Percentiles rank a stretch among this genome's conserved stretches.
phyloP scores from a whole-genome alignment of 1,140 invertebrate genomes.

The Pissodes strobi region DNA sequence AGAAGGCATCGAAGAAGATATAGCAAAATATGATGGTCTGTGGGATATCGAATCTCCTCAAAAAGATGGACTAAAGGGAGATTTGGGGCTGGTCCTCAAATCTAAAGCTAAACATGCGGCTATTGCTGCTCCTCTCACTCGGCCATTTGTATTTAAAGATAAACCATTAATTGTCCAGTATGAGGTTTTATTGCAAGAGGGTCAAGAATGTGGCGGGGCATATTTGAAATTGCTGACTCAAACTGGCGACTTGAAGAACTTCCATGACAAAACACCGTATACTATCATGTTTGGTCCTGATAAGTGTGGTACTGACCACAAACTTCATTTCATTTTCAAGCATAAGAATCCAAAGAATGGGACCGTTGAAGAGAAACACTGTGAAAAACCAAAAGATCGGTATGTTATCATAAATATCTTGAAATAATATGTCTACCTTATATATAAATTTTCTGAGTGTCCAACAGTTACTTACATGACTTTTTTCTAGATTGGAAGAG shows the following conservation, averaged over 20 bases:
- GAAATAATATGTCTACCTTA: neutral
- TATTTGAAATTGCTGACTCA: conserved; percentile 91
- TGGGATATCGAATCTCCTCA: conserved; percentile 79
- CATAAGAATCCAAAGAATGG: conserved; percentile 95
- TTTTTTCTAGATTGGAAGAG: conserved; percentile 79
- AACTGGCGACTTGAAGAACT: conserved; percentile 73
- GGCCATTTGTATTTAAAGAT: conserved; percentile 83
- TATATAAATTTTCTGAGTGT: no score
- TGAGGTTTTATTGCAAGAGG: conserved; percentile 88
- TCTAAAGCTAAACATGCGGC: conserved; percentile 97
- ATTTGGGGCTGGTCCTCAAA: conserved; percentile 88
- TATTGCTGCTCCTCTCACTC: conserved; percentile 79
- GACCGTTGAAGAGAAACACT: conserved; percentile 86
- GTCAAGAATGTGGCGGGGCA: conserved; percentile 97
- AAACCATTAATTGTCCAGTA: conserved; percentile 95
- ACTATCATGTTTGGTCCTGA: conserved; percentile 99
- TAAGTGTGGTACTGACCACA: conserved; percentile 96
- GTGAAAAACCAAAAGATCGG: conserved; percentile 84
- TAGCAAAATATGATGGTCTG: conserved; percentile 94
- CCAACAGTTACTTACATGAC: no score
- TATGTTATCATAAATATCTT: no score
- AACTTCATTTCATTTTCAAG: conserved; percentile 97
- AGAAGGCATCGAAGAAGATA: conserved; percentile 86
- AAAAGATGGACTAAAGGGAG: conserved; percentile 76
- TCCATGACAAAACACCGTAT: conserved; percentile 96